Evolutionary conservation across 1,140 invertebrate species (phyloP).

Genomic region (Dendrolimus kikuchii): DNA sequence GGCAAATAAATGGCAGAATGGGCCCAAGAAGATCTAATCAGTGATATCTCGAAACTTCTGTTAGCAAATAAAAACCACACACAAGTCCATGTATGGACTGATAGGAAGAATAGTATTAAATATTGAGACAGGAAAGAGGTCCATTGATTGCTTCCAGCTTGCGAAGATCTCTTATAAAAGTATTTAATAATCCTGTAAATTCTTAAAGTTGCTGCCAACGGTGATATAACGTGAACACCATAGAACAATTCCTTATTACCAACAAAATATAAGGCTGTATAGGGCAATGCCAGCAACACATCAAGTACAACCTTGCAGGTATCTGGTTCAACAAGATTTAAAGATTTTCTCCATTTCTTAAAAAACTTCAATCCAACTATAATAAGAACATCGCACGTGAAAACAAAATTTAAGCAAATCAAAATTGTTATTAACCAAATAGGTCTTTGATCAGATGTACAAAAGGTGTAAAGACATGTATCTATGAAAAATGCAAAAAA

Average conservation of each 20-base stretch:
- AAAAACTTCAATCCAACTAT: slow-evolving; percentile 53
- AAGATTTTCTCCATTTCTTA: slow-evolving; percentile 53
- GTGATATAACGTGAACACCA: slow-evolving; percentile 42
- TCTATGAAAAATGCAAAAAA: slow-evolving; percentile 49
- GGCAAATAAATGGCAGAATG: slow-evolving; percentile 43
- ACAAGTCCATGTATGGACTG: slow-evolving; percentile 56
- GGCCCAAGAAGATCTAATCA: slow-evolving; percentile 51
- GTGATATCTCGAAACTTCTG: slow-evolving; percentile 42
- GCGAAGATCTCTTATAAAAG: slow-evolving; percentile 53
- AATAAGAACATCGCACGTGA: slow-evolving; percentile 42
- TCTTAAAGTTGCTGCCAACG: slow-evolving; percentile 40
- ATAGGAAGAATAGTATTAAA: slow-evolving; percentile 51
- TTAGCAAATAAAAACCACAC: slow-evolving; percentile 56
- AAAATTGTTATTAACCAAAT: slow-evolving; percentile 35
- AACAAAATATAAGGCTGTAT: slow-evolving; percentile 45
- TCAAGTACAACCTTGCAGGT: slow-evolving; percentile 43
- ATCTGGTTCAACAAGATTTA: slow-evolving; percentile 55
- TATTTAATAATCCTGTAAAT: slow-evolving; percentile 54
- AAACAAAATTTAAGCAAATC: slow-evolving; percentile 44
- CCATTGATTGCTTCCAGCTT: slow-evolving; percentile 65
- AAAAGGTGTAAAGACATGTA: slow-evolving; percentile 53
- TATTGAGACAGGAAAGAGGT: slow-evolving; percentile 60
- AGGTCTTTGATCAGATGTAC: slow-evolving; percentile 26
- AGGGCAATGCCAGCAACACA: slow-evolving; percentile 50
- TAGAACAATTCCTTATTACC: slow-evolving; percentile 20